Conservation (phyloP, 2,888 invertebrate genomes). For the Amblyteles armatorius region DNA sequence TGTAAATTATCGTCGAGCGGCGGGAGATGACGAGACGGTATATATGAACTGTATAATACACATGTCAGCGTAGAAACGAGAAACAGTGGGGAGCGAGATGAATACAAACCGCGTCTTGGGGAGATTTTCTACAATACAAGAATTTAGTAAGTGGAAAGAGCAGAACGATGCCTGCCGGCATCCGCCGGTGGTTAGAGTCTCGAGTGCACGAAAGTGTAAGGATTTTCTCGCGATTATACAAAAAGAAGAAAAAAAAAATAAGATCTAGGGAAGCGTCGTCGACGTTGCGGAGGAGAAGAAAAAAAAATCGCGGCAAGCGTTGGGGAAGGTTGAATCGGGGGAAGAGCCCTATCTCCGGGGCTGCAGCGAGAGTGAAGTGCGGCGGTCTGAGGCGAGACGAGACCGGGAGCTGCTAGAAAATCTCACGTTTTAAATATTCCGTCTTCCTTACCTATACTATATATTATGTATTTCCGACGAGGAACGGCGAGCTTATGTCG, state of each 20-base stretch:
- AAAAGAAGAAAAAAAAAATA: not conserved
- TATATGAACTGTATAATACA: not conserved
- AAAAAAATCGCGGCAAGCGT: slow-evolving; percentile 7
- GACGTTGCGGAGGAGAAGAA: slow-evolving; percentile 1
- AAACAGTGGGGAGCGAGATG: not conserved
- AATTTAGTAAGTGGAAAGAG: slow-evolving; percentile 43
- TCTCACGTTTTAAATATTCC: slow-evolving; percentile 49
- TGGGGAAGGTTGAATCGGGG: slow-evolving; percentile 41
- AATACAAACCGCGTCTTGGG: slow-evolving; percentile 18
- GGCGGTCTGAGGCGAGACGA: not conserved
- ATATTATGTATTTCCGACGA: not conserved
- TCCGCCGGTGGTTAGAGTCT: slow-evolving; percentile 52
- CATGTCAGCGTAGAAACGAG: not conserved
- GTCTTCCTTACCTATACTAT: not conserved
- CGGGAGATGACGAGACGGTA: not conserved
- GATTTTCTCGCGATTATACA: slow-evolving; percentile 50
- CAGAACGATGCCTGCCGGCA: slow-evolving; percentile 22
- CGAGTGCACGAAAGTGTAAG: slow-evolving; percentile 49
- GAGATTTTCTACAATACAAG: slow-evolving; percentile 38
- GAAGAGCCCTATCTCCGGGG: slow-evolving; percentile 22
- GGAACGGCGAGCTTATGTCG: slow-evolving; percentile 18
- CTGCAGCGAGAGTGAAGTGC: slow-evolving; percentile 43
- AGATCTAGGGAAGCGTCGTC: slow-evolving; percentile 16
- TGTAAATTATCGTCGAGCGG: slow-evolving; percentile 5
- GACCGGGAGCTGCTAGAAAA: slow-evolving; percentile 19